These are phyloP conservation scores for Labeo rohita DNA, from an alignment of 2,113 vertebrate genomes.

Conservation along the genomic window DNA sequence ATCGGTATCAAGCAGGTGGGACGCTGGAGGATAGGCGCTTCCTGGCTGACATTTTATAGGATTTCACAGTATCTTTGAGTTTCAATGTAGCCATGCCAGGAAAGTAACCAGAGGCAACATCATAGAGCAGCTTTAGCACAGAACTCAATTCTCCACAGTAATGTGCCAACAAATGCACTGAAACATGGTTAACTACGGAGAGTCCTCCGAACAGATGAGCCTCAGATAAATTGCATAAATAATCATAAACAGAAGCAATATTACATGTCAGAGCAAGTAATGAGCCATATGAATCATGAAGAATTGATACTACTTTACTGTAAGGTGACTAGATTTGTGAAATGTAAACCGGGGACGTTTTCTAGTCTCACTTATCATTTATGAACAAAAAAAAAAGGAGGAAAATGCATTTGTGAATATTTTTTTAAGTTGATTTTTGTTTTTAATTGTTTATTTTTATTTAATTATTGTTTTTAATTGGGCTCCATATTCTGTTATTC, in stretches of 20 bases:
- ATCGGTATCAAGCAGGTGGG: neutral
- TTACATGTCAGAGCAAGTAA: neutral
- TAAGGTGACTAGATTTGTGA: neutral
- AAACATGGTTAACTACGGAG: neutral
- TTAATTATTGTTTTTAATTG: too few relatives aligned
- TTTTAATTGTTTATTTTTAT: too few relatives aligned
- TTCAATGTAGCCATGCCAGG: neutral
- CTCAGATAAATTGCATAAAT: neutral
- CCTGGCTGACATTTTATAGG: slow-evolving; percentile 11
- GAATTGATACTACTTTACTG: neutral
- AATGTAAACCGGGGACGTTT: neutral
- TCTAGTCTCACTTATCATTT: too few relatives aligned
- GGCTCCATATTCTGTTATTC: too few relatives aligned
- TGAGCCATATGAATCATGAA: neutral
- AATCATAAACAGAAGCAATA: neutral
- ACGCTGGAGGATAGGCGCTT: neutral
- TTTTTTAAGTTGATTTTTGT: too few relatives aligned
- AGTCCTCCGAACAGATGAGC: neutral
- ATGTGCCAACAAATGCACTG: neutral
- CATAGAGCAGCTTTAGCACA: slow-evolving; percentile 11
- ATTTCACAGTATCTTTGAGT: slow-evolving; percentile 7
- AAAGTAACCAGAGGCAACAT: slow-evolving; percentile 1
- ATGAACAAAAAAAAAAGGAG: too few relatives aligned
- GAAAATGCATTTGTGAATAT: too few relatives aligned
- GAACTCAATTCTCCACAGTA: neutral